A percentile compares a stretch with the other conserved stretches of the same genome.
These are phyloP conservation scores for Ctenicera cuprea DNA, from an alignment of 2,888 invertebrate genomes.

Conservation along the genomic window DNA sequence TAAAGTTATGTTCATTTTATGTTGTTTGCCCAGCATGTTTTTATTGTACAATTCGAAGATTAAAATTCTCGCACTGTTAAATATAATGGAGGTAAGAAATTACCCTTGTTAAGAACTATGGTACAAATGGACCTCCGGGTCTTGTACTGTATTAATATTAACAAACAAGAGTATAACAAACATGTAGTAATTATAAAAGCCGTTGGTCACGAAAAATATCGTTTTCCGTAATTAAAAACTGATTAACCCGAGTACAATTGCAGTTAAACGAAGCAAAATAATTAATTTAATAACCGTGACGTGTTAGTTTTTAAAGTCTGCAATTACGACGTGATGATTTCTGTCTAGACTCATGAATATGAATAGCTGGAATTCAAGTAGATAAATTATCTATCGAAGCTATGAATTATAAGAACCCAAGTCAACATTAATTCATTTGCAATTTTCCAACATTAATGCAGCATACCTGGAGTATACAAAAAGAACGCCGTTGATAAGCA, in stretches of 20 bases:
- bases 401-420: background rate
- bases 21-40: background rate
- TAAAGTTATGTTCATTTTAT: background rate
- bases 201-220: conserved; percentile 8
- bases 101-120: conserved; percentile 11
- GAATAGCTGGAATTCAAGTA: conserved; percentile 6
- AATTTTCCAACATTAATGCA: conserved; percentile 4
- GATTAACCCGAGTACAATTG: conserved; percentile 27
- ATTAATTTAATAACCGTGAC: conserved; percentile 37
- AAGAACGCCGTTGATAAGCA: too few relatives aligned
- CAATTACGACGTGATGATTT: conserved; percentile 25
- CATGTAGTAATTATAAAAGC: conserved; percentile 16
- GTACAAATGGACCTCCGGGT: background rate
- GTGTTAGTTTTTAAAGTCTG: conserved; percentile 24
- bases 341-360: conserved; percentile 29
- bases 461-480: background rate
- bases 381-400: conserved; percentile 22
- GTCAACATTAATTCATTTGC: conserved; percentile 18
- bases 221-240: conserved; percentile 36
- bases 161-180: conserved; percentile 29
- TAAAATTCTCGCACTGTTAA: conserved; percentile 14
- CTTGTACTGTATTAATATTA: conserved; percentile 12
- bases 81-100: conserved; percentile 13
- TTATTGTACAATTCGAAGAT: conserved; percentile 1
- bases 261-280: conserved; percentile 16